Evolutionary conservation across 2,113 vertebrate species (phyloP).

Genomic region (Echinops telfairi): DNA sequence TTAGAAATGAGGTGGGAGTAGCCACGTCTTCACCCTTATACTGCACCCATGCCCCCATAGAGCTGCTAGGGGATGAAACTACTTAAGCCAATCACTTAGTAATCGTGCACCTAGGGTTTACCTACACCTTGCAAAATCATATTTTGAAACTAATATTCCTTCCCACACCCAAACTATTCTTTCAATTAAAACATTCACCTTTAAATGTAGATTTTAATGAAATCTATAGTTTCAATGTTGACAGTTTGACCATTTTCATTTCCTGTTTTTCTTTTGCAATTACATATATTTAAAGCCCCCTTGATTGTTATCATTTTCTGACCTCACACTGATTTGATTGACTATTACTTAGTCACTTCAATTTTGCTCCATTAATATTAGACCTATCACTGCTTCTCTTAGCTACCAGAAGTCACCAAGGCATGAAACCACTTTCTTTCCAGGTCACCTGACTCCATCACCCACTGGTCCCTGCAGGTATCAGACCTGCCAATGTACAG

Average conservation of each 20-base stretch:
- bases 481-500: not conserved
- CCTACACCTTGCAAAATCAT: not conserved
- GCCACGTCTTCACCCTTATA: no score
- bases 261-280: not conserved
- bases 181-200: not conserved
- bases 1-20: rapidly evolving
- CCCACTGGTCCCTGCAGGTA: no score
- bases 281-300: not conserved
- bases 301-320: no score
- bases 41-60: not conserved
- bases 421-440: not conserved
- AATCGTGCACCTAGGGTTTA: not conserved
- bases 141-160: rapidly evolving
- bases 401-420: not conserved
- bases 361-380: not conserved
- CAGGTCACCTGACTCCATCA: no score
- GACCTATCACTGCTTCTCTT: not conserved
- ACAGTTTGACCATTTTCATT: no score
- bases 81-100: not conserved
- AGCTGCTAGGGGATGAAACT: not conserved
- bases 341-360: not conserved
- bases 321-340: not conserved
- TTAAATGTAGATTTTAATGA: no score
- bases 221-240: no score
- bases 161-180: not conserved